These are phyloP conservation scores for Amblyopsis rosae DNA, from an alignment of 2,113 vertebrate genomes.

Conservation along the genomic window DNA sequence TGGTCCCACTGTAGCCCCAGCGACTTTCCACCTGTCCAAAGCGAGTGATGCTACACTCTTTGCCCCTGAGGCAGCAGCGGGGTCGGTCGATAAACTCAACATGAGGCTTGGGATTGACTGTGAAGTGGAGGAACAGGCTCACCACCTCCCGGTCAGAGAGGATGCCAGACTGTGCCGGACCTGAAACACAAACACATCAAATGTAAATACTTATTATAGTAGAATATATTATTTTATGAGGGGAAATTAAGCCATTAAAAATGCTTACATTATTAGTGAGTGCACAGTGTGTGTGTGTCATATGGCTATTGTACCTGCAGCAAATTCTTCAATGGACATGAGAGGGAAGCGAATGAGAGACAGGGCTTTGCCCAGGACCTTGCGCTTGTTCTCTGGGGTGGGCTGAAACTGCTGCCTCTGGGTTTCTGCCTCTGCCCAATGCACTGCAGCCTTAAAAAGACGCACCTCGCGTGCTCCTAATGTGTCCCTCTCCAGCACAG, in stretches of 20 bases:
- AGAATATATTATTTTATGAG: no score
- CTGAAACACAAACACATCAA: constrained; percentile 59
- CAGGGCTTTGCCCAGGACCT: constrained; percentile 90
- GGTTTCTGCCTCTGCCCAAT: constrained; percentile 93
- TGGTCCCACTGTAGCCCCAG: constrained; percentile 98
- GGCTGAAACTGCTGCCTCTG: constrained; percentile 93
- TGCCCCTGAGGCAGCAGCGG: constrained; percentile 94
- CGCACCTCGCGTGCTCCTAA: constrained; percentile 93
- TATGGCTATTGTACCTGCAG: constrained; percentile 82
- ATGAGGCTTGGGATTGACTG: constrained; percentile 92
- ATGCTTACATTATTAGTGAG: no score
- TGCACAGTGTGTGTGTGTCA: no score
- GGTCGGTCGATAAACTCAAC: constrained; percentile 96
- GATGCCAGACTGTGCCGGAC: constrained; percentile 96
- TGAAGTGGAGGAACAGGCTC: constrained; percentile 97
- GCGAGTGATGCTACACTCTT: constrained; percentile 95
- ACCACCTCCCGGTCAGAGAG: constrained; percentile 93
- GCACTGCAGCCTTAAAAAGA: constrained; percentile 89
- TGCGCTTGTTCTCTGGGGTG: constrained; percentile 91
- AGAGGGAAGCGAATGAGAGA: constrained; percentile 95
- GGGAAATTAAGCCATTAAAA: no score
- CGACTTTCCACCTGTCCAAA: constrained; percentile 98
- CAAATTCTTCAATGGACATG: constrained; percentile 98
- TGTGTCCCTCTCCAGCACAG: constrained; percentile 93
- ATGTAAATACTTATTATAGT: no score